Evolutionary conservation across 2,888 invertebrate species (phyloP), one percentile per base, ranked within the genome.

Genomic region (Macrosiphum euphorbiae): DNA sequence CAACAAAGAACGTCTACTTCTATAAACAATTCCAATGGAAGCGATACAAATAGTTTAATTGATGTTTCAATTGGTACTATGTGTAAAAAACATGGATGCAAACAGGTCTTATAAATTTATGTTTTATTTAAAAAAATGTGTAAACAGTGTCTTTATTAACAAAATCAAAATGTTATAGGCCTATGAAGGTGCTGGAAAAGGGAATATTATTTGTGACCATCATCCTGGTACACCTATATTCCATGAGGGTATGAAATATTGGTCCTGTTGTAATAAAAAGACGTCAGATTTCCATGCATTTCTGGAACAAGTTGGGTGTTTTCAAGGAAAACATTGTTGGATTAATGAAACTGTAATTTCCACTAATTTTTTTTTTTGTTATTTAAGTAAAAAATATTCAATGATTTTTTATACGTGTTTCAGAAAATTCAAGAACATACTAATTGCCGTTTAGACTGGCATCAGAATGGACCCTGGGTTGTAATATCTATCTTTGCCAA

Each of bases 211-310:
- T 16, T 99, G 99, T 95, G 96, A 96, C 89, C 96, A 98, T 96
- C 99, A 99, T 96, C 97, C 98, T 0, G 99, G 99, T 0, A 97
- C 96, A 84, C 98, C 99, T 0, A 97, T 99, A 91, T 99, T 99
- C 96, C 99, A 99, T 95, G 99, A 99, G 96, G 99, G 99, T 0
- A 96, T 99, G 95, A 99, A 99, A 96, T 99, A 97, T 96, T 99
- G 99, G 99, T 98, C 99, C 0, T 99, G 99, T 95, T 99, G 99
- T 95, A 97, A 98, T 95, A 98, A 97, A 95, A 97, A 97, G 95
- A 99, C 99, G 0, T 97, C 98, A 0, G 99, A 99, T 96, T 99
- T 99, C 95, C 97, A 98, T 94, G 97, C 97, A 3, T 99, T 99
- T 95, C 96, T 99, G 94, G 98, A 97, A 93, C 99, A 99, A 96